Percentiles rank a stretch among this genome's conserved stretches.
These are phyloP conservation scores for Rhabdophis nuchalis DNA, from an alignment of 2,797 vertebrate species.

Conservation along the genomic window DNA sequence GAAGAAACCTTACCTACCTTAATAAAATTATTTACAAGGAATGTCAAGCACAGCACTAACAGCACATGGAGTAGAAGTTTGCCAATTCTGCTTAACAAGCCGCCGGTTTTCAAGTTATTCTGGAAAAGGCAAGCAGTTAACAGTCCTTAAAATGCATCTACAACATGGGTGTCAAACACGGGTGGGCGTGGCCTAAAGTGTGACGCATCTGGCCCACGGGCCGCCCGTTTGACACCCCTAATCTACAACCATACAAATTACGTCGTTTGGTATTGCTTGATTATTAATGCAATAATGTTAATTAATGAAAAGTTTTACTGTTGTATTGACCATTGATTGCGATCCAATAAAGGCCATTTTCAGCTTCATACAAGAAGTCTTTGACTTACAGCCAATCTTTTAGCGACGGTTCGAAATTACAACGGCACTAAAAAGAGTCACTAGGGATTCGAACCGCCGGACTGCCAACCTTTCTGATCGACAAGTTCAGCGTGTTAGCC, in stretches of 20 bases:
- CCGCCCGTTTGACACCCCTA: no score
- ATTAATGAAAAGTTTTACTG: neutral
- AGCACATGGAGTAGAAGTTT: constrained; percentile 81
- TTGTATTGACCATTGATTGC: neutral
- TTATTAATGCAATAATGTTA: neutral
- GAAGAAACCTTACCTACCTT: constrained; percentile 76
- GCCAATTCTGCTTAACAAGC: constrained; percentile 75
- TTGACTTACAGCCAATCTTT: no score
- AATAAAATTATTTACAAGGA: constrained; percentile 82
- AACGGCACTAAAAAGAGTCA: no score
- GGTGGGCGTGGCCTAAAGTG: no score
- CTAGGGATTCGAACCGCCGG: no score
- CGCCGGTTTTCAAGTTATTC: constrained; percentile 84
- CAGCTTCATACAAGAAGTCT: neutral
- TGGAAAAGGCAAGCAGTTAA: constrained; percentile 61
- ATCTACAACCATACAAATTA: neutral
- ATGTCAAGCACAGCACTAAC: constrained; percentile 81
- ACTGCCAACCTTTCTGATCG: no score
- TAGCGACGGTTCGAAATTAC: no score
- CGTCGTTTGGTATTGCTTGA: neutral
- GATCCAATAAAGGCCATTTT: neutral
- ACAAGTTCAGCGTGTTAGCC: no score
- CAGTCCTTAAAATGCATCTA: constrained; percentile 1
- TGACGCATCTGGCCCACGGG: no score
- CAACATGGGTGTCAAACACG: neutral